Evolutionary conservation across 2,113 vertebrate species (phyloP).

Genomic region (Apodemus speciosus): DNA sequence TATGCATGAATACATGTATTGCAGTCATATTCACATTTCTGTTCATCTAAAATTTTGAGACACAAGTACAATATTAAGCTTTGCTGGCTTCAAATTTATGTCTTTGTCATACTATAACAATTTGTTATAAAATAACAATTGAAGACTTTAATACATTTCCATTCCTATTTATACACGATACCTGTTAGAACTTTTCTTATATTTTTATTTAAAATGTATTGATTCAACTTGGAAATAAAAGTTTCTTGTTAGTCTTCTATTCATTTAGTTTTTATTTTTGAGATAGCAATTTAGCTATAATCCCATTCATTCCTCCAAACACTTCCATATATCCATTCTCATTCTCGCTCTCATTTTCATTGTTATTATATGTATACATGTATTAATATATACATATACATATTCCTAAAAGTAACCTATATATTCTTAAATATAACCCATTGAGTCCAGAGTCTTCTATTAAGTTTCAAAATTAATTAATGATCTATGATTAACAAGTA

Average conservation of each 20-base stretch:
- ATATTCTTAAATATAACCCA: not conserved
- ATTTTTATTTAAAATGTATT: constrained; percentile 32
- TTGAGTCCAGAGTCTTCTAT: not conserved
- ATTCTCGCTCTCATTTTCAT: not conserved
- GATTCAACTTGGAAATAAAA: constrained; percentile 36
- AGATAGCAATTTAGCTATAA: not conserved
- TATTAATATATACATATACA: too few relatives aligned
- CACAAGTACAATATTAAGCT: constrained; percentile 23
- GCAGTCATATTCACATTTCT: not conserved
- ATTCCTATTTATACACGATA: constrained; percentile 8
- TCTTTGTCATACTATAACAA: constrained; percentile 37
- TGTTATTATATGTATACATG: not conserved
- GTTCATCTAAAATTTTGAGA: constrained; percentile 43
- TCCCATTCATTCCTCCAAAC: not conserved
- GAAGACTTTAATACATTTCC: not conserved
- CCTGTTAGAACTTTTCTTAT: not conserved
- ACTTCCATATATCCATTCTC: not conserved
- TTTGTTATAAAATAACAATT: constrained; percentile 37
- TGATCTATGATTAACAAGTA: not conserved
- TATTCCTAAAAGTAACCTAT: too few relatives aligned
- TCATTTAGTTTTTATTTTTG: not conserved
- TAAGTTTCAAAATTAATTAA: not conserved
- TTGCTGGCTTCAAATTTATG: constrained; percentile 32
- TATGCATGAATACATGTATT: not conserved
- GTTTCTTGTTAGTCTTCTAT: not conserved